phyloP scores from a whole-genome alignment of 2,888 invertebrate genomes.

The Aspidiotus rigidus region DNA sequence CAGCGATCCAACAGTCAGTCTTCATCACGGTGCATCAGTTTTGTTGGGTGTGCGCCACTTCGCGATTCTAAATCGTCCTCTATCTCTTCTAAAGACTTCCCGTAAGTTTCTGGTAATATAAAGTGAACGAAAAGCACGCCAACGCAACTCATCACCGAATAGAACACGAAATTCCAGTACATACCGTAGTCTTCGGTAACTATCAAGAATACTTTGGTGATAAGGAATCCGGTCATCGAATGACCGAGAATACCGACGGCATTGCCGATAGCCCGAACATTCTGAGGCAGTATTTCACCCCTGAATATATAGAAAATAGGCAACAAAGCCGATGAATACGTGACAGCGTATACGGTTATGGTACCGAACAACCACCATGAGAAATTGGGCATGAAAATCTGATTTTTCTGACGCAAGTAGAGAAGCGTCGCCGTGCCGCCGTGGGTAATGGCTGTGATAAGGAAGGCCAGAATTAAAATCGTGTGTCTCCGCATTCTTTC shows the following conservation, averaged over 20 bases:
- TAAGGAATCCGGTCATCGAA: background rate
- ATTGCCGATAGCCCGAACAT: background rate
- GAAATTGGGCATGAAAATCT: background rate
- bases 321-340: background rate
- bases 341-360: background rate
- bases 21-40: too few relatives aligned
- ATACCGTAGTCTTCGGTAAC: too few relatives aligned
- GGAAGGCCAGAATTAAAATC: constrained; percentile 5
- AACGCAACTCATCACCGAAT: too few relatives aligned
- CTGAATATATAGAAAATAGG: background rate
- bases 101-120: constrained; percentile 3
- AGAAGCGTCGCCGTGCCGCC: constrained; percentile 4
- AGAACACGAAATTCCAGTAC: too few relatives aligned
- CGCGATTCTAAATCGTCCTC: background rate
- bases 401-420: background rate
- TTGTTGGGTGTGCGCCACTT: too few relatives aligned
- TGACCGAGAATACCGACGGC: background rate
- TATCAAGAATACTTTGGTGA: too few relatives aligned
- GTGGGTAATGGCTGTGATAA: background rate
- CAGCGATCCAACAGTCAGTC: too few relatives aligned
- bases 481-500: constrained; percentile 5
- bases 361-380: constrained; percentile 8
- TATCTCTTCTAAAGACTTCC: constrained; percentile 10
- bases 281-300: constrained; percentile 1
- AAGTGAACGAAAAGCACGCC: too few relatives aligned